Evolutionary conservation across 2,888 invertebrate genomes (phyloP), one percentile per base, ranked within the genome.

Genomic region (Lapara coniferarum): DNA sequence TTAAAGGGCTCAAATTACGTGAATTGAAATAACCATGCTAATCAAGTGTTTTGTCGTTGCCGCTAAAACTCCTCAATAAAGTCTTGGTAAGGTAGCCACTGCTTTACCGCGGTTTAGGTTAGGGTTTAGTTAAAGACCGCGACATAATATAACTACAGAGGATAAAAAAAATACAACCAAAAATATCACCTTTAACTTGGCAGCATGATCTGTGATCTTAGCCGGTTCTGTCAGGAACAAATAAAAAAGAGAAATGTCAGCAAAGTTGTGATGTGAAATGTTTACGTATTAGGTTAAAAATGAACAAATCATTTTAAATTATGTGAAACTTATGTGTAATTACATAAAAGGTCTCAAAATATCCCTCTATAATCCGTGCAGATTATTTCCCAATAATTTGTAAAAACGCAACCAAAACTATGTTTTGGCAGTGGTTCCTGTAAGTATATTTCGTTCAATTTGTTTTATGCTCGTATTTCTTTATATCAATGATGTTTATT

Each of bases 391-490:
- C 16, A 13, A 49, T 6, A 63, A 8, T 46, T 37, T 37, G 37
- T 8, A 13, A 49, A 49, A 19, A 16, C 46, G 49, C 53, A 58
- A n/a, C 68, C 10, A 49, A 56, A 3, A 68, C 37, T 7, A 78
- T 78, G 77, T 68, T 77, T 58, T 73, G 63, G 52, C 71, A 72
- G 53, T 77, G 72, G 73, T 74, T 78, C 30, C 69, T 71, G 77
- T 78, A 77, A 44, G 77, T 77, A 70, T 68, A 53, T 70, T 56
- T 52, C 68, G 30, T 25, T 25, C 7, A 44, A 6, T 5, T 67
- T 37, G 49, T 44, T 44, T 46, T 55, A 8, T 10, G 19, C 10
- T 44, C 0, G 2, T 44, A 19, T 5, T 13, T n/a, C 0, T 46
- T 1, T 44, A 4, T 37, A 55, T 49, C 49, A 5, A 55, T 55